Percentiles rank a stretch among this genome's conserved stretches.
phyloP scores from a whole-genome alignment of 2,797 vertebrate genomes.

The Semotilus atromaculatus region DNA sequence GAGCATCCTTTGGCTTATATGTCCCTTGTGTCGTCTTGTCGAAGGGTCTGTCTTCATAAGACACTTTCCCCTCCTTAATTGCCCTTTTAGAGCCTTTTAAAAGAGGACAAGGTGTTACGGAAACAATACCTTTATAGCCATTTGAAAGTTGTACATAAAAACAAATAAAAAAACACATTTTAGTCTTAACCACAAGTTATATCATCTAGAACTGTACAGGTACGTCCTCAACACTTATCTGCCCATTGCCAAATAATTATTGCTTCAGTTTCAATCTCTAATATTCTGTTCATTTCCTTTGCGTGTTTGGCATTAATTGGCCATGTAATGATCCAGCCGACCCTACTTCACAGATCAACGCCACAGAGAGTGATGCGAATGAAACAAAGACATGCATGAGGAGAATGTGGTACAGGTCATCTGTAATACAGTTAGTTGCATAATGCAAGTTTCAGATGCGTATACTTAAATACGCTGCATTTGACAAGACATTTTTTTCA shows the following conservation, averaged over 20 bases:
- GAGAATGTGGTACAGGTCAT: not conserved
- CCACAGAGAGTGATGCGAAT: not conserved
- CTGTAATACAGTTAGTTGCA: not conserved
- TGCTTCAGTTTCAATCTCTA: not conserved
- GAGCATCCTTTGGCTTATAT: not conserved
- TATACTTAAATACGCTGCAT: not conserved
- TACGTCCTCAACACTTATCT: not conserved
- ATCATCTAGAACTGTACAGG: not conserved
- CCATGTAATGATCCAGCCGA: slow-evolving; percentile 69
- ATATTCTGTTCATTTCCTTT: not conserved
- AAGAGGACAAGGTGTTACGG: not conserved
- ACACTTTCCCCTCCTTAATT: not conserved
- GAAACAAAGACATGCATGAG: not conserved
- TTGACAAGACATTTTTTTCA: not conserved
- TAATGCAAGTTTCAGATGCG: not conserved
- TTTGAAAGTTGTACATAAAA: not conserved
- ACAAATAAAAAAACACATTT: not conserved
- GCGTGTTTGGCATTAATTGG: slow-evolving; percentile 65
- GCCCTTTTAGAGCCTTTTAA: not conserved
- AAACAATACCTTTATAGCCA: not conserved
- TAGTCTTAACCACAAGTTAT: not conserved
- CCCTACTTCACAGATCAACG: slow-evolving; percentile 47
- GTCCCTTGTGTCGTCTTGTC: not conserved
- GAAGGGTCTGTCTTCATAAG: not conserved
- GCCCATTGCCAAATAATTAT: not conserved